A percentile compares a stretch with the other conserved stretches of the same genome.
These are phyloP conservation scores for Tetrao urogallus DNA, from an alignment of 2,113 vertebrate species.

Conservation along the genomic window DNA sequence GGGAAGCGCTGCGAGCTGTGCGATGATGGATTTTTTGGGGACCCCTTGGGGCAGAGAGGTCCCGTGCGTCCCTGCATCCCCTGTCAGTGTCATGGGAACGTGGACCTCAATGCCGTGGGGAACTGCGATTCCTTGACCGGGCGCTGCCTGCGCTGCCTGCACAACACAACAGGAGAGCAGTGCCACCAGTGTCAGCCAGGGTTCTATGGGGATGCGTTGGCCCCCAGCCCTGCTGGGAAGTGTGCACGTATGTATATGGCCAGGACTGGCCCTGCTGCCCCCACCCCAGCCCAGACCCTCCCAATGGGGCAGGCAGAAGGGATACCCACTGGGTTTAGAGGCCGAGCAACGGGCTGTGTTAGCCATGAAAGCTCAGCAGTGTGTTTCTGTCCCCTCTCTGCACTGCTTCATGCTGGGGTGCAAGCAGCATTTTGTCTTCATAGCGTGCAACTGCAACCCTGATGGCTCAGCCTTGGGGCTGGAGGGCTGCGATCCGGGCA, in stretches of 20 bases:
- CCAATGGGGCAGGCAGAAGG: neutral
- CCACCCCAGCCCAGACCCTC: neutral
- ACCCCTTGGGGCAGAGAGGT: slow-evolving; percentile 85
- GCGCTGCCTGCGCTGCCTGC: slow-evolving; percentile 87
- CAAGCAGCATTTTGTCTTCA: neutral
- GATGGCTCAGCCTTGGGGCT: slow-evolving; percentile 69
- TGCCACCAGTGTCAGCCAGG: slow-evolving; percentile 84
- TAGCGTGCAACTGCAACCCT: slow-evolving; percentile 85
- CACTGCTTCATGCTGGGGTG: neutral
- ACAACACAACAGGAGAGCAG: slow-evolving; percentile 82
- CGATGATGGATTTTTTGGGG: slow-evolving; percentile 90
- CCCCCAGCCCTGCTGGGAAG: slow-evolving; percentile 52
- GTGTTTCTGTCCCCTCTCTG: neutral
- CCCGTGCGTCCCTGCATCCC: slow-evolving; percentile 73
- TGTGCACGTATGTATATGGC: slow-evolving; percentile 81
- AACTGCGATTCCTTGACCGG: slow-evolving; percentile 86
- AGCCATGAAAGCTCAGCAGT: neutral
- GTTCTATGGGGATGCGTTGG: slow-evolving; percentile 85
- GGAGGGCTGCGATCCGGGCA: slow-evolving; percentile 79
- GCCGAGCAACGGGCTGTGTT: neutral
- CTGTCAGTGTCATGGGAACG: slow-evolving; percentile 87
- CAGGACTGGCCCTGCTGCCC: rapidly evolving
- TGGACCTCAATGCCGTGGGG: slow-evolving; percentile 88
- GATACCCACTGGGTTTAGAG: neutral
- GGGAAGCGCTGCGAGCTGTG: slow-evolving; percentile 90